These are phyloP conservation scores for Sceloporus tristichus DNA, from an alignment of 2,113 vertebrate genomes.

Conservation along the genomic window DNA sequence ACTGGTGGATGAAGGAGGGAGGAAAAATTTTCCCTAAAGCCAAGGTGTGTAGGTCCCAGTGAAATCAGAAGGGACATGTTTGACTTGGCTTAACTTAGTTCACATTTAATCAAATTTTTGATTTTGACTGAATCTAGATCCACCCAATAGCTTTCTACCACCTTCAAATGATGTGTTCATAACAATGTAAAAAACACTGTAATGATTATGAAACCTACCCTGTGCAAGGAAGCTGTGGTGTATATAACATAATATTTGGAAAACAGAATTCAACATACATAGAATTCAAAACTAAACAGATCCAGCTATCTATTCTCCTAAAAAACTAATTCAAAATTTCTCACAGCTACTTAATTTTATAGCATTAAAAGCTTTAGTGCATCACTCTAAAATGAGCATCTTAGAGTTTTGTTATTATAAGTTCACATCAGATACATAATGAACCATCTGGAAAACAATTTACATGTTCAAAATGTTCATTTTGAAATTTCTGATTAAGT, in stretches of 20 bases:
- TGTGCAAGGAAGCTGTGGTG: not conserved
- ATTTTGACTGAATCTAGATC: not conserved
- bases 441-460: slow-evolving; percentile 48
- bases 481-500: slow-evolving; percentile 50
- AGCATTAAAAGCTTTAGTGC: slow-evolving; percentile 2
- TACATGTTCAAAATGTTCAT: slow-evolving; percentile 45
- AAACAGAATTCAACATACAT: not conserved
- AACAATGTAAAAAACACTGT: not conserved
- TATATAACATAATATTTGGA: not conserved
- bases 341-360: not conserved
- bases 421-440: slow-evolving; percentile 26
- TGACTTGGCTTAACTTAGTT: not conserved
- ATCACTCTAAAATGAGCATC: slow-evolving; percentile 22
- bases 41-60: not conserved
- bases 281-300: not conserved
- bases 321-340: not conserved
- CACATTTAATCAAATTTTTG: not conserved
- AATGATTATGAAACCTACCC: not conserved
- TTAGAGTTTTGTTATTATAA: slow-evolving; percentile 39
- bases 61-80: not conserved
- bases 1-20: too few species aligned
- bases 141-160: not conserved
- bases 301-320: not conserved
- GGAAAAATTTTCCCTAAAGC: too few species aligned
- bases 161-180: not conserved